Conservation (phyloP, 1,140 invertebrate genomes). For the Platorchestia sp. region DNA sequence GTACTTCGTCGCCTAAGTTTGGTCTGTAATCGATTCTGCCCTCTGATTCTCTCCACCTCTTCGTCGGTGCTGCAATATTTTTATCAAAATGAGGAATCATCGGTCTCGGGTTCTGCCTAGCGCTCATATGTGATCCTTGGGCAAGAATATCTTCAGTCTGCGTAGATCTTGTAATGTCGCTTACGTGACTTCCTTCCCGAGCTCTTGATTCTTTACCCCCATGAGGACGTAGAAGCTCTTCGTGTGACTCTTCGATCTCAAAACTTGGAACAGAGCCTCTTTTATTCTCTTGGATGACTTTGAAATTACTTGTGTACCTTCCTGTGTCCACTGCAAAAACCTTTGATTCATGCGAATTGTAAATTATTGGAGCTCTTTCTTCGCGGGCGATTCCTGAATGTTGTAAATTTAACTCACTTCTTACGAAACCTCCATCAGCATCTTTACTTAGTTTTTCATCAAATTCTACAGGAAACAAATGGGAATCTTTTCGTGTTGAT, state of each 20-base stretch:
- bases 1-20: neutral
- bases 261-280: neutral
- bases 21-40: neutral
- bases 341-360: neutral
- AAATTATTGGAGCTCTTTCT: neutral
- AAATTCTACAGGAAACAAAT: neutral
- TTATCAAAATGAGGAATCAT: neutral
- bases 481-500: neutral
- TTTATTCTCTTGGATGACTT: conserved; percentile 17
- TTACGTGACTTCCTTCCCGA: neutral
- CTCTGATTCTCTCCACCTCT: neutral
- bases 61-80: neutral
- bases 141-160: neutral
- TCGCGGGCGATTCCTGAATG: neutral
- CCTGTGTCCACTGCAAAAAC: conserved; percentile 5
- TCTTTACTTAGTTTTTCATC: neutral
- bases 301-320: conserved; percentile 26
- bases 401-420: neutral
- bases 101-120: neutral
- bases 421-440: neutral
- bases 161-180: neutral
- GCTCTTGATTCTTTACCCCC: neutral
- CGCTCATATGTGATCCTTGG: neutral
- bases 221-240: neutral
- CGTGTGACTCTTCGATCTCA: neutral